Conservation (phyloP, 2,888 invertebrate species). For the Xylota sylvarum region DNA sequence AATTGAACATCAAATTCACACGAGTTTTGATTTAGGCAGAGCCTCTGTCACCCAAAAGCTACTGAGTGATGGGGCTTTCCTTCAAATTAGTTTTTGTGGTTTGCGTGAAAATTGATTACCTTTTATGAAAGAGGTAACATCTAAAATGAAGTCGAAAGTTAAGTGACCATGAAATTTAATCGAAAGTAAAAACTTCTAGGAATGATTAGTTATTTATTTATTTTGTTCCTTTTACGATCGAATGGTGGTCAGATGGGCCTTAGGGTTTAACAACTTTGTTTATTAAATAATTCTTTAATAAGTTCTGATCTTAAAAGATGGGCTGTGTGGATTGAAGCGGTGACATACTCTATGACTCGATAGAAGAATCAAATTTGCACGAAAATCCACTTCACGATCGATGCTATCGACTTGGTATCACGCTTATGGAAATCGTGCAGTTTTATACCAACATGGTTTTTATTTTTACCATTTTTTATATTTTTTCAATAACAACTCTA, state of each 20-base stretch:
- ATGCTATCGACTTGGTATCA: no score
- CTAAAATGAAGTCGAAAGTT: not conserved
- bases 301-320: no score
- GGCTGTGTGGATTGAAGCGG: no score
- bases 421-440: not conserved
- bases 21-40: not conserved
- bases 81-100: not conserved
- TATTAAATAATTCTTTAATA: no score
- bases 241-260: no score
- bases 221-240: no score
- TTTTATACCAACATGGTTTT: no score
- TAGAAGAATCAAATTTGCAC: not conserved
- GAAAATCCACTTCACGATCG: not conserved
- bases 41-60: not conserved
- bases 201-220: no score
- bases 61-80: not conserved
- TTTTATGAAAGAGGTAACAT: not conserved
- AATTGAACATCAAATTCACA: not conserved
- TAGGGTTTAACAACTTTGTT: no score
- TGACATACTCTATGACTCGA: not conserved
- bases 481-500: conserved; percentile 1
- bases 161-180: no score
- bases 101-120: not conserved
- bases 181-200: no score
- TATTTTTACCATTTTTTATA: not conserved